These are phyloP conservation scores for Nasua narica DNA, from an alignment of 2,797 vertebrate species.

Conservation along the genomic window DNA sequence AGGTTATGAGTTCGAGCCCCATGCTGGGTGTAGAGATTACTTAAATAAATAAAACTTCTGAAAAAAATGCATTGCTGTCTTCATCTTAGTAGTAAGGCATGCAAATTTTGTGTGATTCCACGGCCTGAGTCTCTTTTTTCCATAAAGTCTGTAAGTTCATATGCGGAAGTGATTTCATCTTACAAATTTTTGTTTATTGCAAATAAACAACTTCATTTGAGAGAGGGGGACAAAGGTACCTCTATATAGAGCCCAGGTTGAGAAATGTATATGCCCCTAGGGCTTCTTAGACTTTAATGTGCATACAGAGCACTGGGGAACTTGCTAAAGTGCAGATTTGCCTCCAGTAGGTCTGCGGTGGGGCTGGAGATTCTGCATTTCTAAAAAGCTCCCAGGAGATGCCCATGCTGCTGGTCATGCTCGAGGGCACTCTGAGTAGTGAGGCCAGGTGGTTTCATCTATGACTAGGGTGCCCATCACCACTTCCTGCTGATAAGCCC, in stretches of 20 bases:
- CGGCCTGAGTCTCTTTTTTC: not conserved
- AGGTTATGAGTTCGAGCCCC: not conserved
- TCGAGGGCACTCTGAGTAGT: not conserved
- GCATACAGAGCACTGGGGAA: not conserved
- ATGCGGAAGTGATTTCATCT: constrained; percentile 2
- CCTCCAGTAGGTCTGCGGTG: not conserved
- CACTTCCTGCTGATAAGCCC: not conserved
- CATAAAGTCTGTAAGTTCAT: not conserved
- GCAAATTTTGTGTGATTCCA: not conserved
- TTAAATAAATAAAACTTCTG: not conserved
- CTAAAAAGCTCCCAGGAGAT: not conserved
- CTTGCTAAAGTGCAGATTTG: not conserved
- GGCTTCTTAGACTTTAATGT: not conserved
- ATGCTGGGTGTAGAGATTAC: not conserved
- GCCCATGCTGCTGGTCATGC: not conserved
- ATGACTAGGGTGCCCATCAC: not conserved
- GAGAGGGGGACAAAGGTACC: not conserved
- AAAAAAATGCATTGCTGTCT: not conserved
- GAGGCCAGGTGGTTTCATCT: not conserved
- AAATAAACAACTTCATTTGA: not conserved
- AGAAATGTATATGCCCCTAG: not conserved
- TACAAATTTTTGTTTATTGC: not conserved
- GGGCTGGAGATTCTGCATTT: not conserved
- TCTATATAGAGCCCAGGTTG: not conserved
- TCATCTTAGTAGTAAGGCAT: not conserved